Percentiles rank a stretch among this genome's conserved stretches.
Conservation (phyloP, 2,113 vertebrate genomes). For the Psephotus haematonotus region DNA sequence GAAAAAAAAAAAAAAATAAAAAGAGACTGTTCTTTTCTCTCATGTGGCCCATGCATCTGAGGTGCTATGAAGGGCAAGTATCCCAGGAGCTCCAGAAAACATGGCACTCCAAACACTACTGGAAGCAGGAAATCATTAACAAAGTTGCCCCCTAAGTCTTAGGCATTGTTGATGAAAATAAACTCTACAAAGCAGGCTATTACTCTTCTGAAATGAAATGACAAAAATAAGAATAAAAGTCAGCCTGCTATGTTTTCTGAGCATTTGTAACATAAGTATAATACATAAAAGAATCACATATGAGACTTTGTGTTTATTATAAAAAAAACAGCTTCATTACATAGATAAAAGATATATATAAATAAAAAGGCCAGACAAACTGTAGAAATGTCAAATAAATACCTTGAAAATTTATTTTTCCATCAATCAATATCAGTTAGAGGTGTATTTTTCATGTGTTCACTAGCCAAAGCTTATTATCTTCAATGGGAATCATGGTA, state of each 20-base stretch:
- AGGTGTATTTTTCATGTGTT: not conserved
- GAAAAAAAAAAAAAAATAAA: not conserved
- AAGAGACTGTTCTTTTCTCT: not conserved
- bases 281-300: not conserved
- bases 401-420: not conserved
- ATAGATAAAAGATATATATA: not conserved
- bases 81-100: not conserved
- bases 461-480: not conserved
- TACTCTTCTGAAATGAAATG: not conserved
- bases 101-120: fast-evolving
- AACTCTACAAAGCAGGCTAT: not conserved
- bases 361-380: not conserved
- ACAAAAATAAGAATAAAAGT: not conserved
- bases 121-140: not conserved
- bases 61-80: not conserved
- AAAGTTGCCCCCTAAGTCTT: not conserved
- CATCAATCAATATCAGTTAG: not conserved
- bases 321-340: not conserved
- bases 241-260: not conserved
- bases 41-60: fast-evolving
- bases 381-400: not conserved
- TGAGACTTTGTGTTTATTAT: not conserved
- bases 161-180: not conserved
- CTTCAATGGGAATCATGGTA: not conserved
- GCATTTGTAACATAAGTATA: not conserved